Evolutionary conservation across 2,797 vertebrate species (phyloP), one percentile per base, ranked within the genome.

Genomic region (Coilia nasus): DNA sequence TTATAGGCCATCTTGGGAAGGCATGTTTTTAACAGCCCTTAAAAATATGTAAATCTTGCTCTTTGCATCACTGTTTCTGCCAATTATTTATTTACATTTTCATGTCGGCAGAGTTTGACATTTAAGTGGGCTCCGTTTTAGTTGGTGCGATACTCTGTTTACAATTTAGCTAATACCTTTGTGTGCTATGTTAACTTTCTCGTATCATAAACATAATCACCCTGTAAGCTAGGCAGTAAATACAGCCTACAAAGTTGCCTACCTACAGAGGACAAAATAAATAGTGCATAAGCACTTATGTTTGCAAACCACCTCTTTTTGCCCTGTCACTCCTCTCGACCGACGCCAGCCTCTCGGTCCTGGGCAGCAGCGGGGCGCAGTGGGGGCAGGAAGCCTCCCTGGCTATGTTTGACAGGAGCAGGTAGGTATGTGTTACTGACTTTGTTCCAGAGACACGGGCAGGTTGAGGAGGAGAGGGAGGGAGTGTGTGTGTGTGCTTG

Each of bases 361-460:
- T 44, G 31, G 21, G 19, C 60, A 64, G 60, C 71, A 15, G 17
- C 71, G 41, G 71, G 35, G 15, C 35, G 1, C 71, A 41, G 35
- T 78, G 71, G 75, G 81, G 35, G 50, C 54, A 54, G 35, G 41
- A 64, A 21, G 46, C 56, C 35, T 44, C 54, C 81, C 25, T 56
- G 10, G 7, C 78, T 82, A 35, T 31, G 62, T 83, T 84, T 57
- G 28, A 71, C 80, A 82, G 71, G 50, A 82, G 81, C 83, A 84
- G 19, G n/a, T 35, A 57, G 86, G n/a, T 14, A 41, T 67, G 47
- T 75, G 47, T n/a, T 56, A 60, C 82, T 81, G 57, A 41, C 71
- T 44, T 31, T 41, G 71, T 21, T 41, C 41, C 15, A 41, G 71
- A 41, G 14, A 78, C 71, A 1, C 15, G 17, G 35, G 71, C 5